Conservation (phyloP, 2,797 vertebrate species). For the Macrochelys suwanniensis region DNA sequence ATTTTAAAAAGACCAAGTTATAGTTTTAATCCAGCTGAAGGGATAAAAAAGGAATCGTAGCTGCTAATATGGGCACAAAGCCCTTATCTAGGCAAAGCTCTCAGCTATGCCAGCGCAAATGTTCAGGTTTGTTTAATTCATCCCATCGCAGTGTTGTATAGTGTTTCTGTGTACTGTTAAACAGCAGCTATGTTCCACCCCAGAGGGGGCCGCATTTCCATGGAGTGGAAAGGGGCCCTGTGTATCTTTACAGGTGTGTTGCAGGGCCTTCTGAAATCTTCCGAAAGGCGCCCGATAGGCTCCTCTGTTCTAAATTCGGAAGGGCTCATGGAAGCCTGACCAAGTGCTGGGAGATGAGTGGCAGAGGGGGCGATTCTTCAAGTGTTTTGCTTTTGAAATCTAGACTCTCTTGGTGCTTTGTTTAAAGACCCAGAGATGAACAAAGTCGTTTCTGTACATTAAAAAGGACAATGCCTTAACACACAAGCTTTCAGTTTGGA, state of each 20-base stretch:
- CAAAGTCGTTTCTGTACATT: neutral
- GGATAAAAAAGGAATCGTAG: neutral
- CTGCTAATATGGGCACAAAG: neutral
- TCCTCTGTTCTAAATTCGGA: neutral
- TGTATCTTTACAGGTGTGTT: neutral
- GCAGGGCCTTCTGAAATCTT: neutral
- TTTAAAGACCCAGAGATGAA: neutral
- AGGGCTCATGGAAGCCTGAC: neutral
- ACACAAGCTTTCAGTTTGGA: neutral
- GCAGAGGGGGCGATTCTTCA: neutral
- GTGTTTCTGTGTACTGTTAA: neutral
- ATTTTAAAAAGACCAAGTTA: neutral
- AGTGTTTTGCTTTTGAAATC: neutral
- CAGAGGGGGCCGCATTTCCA: neutral
- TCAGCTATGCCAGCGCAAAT: neutral
- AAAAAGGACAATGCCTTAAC: neutral
- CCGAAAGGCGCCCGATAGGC: neutral
- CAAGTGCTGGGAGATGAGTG: neutral
- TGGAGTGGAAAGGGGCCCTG: neutral
- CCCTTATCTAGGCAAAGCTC: neutral
- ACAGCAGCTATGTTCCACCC: neutral
- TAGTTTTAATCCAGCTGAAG: neutral
- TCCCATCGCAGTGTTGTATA: neutral
- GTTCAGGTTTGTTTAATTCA: neutral
- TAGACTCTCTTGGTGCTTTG: too few relatives aligned